Conservation (phyloP, 2,888 invertebrate genomes). For the Gasteruption jaculator region DNA sequence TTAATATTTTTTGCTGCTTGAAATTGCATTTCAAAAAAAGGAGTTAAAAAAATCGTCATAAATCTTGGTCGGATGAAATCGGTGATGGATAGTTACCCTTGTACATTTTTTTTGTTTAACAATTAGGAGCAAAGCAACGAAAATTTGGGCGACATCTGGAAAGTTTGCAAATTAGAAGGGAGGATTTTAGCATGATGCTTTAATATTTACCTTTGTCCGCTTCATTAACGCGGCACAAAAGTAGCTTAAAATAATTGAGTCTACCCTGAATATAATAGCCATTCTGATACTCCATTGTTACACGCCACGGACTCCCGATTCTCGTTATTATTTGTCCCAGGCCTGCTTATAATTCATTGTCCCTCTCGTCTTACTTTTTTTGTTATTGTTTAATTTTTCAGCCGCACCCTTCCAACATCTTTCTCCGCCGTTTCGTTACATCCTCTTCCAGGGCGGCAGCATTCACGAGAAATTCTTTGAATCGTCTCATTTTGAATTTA, state of each 20-base stretch:
- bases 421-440: slow-evolving; percentile 17
- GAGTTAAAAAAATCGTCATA: no score
- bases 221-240: slow-evolving; percentile 48
- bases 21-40: no score
- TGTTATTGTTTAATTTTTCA: slow-evolving; percentile 35
- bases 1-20: no score
- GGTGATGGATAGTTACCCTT: no score
- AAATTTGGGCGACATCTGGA: no score
- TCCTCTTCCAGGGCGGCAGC: slow-evolving; percentile 2
- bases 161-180: no score
- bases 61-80: no score
- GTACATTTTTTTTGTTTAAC: no score
- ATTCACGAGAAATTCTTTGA: no score
- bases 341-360: slow-evolving; percentile 36
- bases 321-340: slow-evolving; percentile 31
- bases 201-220: slow-evolving; percentile 43
- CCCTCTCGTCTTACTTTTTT: slow-evolving; percentile 21
- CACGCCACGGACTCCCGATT: slow-evolving; percentile 34
- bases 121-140: no score
- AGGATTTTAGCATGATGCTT: slow-evolving; percentile 27
- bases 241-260: slow-evolving; percentile 49
- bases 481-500: no score
- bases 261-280: slow-evolving; percentile 41
- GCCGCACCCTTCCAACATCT: slow-evolving; percentile 22
- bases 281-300: slow-evolving; percentile 46